Base-by-base conservation (phyloP, 1,140 invertebrate species). In the Metopolophium dirhodum region DNA sequence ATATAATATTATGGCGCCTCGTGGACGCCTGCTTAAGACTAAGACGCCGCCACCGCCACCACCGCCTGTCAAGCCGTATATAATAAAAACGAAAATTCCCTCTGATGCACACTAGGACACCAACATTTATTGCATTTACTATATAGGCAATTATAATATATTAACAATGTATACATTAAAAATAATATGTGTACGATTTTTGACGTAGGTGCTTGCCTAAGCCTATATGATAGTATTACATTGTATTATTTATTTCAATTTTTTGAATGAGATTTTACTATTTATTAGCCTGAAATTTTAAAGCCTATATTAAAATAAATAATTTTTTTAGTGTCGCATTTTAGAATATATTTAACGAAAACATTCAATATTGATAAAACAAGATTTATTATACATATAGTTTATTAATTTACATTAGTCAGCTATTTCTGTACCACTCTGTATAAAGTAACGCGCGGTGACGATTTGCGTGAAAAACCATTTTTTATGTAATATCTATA, bases 31-130 rank as follows among this genome's bases (percentile, higher is more conserved):
- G 83, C 41, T 23, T 45, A 86, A 87, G 85, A 47, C 26, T n/a
- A 49, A 87, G 45, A 87, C 41, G 85, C 85, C 85, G 45, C 85
- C 45, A 20, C 26, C 37, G 41, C 23, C 83, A 45, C 85, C 26
- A 45, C 85, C 14, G 41, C 6, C 45, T n/a, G 61, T 68, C 83
- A 30, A 86, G 23, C 49, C 85, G 45, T 87, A 87, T 47, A 47
- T 87, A 87, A 87, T 87, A 47, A 85, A 85, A 85, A 85, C 23
- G 41, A 85, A 85, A 85, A 85, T 37, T 85, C 35, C 22, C 37
- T 37, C 22, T 3, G 22, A 37, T 41, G 22, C 7, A 11, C 7
- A 20, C n/a, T 23, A 54, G 11, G 11, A 61, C 22, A 57, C 23
- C 1, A 26, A 30, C 57, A 61, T 61, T 11, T 30, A 61, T 61